Conservation (phyloP, 1,140 invertebrate genomes). For the Cherax destructor region DNA sequence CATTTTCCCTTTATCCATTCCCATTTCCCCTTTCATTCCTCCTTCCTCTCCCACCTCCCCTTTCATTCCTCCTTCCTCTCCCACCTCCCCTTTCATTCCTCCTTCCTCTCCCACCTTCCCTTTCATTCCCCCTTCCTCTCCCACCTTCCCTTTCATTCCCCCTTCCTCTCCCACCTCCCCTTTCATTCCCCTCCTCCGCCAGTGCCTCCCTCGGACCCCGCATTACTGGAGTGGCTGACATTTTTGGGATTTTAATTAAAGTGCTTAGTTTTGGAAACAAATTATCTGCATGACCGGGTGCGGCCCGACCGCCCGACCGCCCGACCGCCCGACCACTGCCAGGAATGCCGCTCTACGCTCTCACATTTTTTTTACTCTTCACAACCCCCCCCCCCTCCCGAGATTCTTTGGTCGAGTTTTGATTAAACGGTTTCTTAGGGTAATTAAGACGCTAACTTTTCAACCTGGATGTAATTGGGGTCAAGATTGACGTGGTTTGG, state of each 20-base stretch:
- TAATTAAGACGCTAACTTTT: conserved; percentile 58
- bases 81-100: background rate
- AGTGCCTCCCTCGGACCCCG: conserved; percentile 8
- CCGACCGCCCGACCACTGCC: background rate
- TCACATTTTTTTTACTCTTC: background rate
- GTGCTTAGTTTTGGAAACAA: conserved; percentile 71
- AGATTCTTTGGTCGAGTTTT: conserved; percentile 67
- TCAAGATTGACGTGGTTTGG: conserved; percentile 1
- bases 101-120: too few relatives aligned
- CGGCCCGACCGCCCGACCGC: conserved; percentile 12
- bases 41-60: too few relatives aligned
- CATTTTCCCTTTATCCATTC: background rate
- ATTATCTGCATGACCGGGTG: conserved; percentile 67
- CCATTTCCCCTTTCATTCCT: too few relatives aligned
- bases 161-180: too few relatives aligned
- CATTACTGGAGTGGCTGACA: conserved; percentile 71
- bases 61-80: too few relatives aligned
- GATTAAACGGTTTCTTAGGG: conserved; percentile 67
- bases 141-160: too few relatives aligned
- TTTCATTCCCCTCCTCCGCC: background rate
- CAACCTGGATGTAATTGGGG: conserved; percentile 50
- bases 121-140: too few relatives aligned
- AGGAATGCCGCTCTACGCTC: conserved; percentile 28
- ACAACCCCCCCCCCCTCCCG: background rate
- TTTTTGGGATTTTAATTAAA: conserved; percentile 72